Evolutionary conservation across 2,113 vertebrate species (phyloP).

Genomic region (Machaerirhynchus nigripectus): DNA sequence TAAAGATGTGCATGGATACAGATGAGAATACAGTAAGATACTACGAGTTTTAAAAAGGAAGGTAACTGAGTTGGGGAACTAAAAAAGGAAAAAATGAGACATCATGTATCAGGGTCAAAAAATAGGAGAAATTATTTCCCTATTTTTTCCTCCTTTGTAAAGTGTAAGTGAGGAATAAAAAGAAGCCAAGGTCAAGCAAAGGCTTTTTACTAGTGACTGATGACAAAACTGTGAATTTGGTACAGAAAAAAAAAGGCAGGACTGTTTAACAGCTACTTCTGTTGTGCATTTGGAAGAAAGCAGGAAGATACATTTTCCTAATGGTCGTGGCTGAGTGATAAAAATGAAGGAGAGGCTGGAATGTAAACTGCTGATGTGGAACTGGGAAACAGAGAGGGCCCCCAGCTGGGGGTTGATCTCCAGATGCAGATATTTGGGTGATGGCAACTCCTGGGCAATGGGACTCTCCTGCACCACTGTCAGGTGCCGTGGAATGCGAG

Average conservation of each 20-base stretch:
- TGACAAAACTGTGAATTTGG: background rate
- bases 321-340: background rate
- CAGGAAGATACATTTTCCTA: background rate
- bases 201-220: background rate
- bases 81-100: background rate
- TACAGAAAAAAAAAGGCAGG: background rate
- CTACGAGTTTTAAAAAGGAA: background rate
- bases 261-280: background rate
- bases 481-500: background rate
- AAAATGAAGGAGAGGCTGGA: background rate
- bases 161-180: background rate
- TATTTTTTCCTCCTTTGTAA: fast-evolving
- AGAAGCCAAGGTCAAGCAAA: background rate
- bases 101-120: background rate
- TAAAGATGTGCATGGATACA: background rate
- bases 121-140: fast-evolving
- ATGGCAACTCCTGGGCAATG: background rate
- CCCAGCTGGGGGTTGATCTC: background rate
- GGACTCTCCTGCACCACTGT: background rate
- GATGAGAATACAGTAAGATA: background rate
- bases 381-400: background rate
- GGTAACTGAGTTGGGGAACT: background rate
- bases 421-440: background rate
- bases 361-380: background rate
- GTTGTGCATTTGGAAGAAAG: background rate